These are phyloP conservation scores for Xenus cinereus DNA, from an alignment of 2,113 vertebrate genomes.

Conservation along the genomic window DNA sequence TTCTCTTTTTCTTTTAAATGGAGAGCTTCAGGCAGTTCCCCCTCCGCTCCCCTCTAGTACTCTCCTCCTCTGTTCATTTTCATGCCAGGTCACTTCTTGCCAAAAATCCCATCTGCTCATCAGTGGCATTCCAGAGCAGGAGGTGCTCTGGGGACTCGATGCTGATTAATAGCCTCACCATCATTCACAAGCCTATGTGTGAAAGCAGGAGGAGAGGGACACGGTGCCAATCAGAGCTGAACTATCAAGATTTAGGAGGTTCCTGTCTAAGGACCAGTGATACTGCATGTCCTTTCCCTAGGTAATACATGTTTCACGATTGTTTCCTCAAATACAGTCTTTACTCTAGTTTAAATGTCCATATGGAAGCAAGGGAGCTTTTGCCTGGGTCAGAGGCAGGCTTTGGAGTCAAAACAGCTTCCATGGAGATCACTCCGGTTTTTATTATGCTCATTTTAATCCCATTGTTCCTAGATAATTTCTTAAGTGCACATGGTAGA, in stretches of 20 bases:
- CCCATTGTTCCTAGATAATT: not conserved
- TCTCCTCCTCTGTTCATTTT: constrained; percentile 57
- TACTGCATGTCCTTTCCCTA: not conserved
- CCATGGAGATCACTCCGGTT: not conserved
- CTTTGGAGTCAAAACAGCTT: not conserved
- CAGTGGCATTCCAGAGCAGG: constrained; percentile 62
- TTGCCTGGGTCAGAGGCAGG: not conserved
- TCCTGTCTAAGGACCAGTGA: not conserved
- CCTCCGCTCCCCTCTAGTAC: not conserved
- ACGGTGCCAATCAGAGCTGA: not conserved
- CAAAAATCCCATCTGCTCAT: constrained; percentile 69
- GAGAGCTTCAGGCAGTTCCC: not conserved
- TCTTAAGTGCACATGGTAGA: not conserved
- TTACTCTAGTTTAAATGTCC: not conserved
- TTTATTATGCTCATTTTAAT: not conserved
- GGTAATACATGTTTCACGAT: not conserved
- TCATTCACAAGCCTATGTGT: not conserved
- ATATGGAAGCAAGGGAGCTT: not conserved
- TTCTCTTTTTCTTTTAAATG: not conserved
- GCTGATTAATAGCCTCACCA: constrained; percentile 43
- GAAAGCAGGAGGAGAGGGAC: not conserved
- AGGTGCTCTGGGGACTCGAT: constrained; percentile 31
- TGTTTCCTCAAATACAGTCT: not conserved
- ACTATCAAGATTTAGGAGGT: not conserved
- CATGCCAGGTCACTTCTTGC: constrained; percentile 57